A percentile compares a stretch with the other conserved stretches of the same genome.
phyloP scores from a whole-genome alignment of 2,888 invertebrate genomes.

The Mystacides longicornis region DNA sequence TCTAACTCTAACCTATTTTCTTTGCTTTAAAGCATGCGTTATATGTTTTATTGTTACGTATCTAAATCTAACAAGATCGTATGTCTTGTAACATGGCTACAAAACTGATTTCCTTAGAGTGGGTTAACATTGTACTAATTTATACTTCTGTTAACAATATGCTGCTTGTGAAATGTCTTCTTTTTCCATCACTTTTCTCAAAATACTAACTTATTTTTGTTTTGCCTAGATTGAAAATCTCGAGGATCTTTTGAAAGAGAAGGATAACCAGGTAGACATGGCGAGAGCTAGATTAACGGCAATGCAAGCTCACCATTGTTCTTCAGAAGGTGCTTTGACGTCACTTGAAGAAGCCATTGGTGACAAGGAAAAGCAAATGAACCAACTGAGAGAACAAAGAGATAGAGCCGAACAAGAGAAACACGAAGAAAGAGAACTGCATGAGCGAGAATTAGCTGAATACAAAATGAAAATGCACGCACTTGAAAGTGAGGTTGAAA shows the following conservation, averaged over 20 bases:
- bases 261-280: conserved; percentile 97
- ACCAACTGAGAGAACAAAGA: conserved; percentile 86
- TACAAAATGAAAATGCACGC: conserved; percentile 91
- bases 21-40: too few species aligned
- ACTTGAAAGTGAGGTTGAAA: conserved; percentile 86
- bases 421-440: conserved; percentile 89
- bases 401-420: conserved; percentile 94
- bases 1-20: too few species aligned
- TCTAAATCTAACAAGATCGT: too few species aligned
- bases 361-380: conserved; percentile 96
- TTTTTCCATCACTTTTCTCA: background rate
- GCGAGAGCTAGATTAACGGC: conserved; percentile 82
- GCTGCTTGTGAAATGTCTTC: background rate
- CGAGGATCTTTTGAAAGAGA: conserved; percentile 94
- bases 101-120: too few species aligned
- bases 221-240: conserved; percentile 83
- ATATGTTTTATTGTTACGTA: too few species aligned
- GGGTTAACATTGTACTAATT: background rate
- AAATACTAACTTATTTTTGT: conserved; percentile 14
- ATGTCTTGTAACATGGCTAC: too few species aligned
- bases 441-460: conserved; percentile 89
- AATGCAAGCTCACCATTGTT: conserved; percentile 91
- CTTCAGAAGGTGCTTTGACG: conserved; percentile 86
- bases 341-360: conserved; percentile 92
- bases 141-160: background rate